Evolutionary conservation across 2,888 invertebrate species (phyloP), one percentile per base, ranked within the genome.

Genomic region (Drosophila gaucha): DNA sequence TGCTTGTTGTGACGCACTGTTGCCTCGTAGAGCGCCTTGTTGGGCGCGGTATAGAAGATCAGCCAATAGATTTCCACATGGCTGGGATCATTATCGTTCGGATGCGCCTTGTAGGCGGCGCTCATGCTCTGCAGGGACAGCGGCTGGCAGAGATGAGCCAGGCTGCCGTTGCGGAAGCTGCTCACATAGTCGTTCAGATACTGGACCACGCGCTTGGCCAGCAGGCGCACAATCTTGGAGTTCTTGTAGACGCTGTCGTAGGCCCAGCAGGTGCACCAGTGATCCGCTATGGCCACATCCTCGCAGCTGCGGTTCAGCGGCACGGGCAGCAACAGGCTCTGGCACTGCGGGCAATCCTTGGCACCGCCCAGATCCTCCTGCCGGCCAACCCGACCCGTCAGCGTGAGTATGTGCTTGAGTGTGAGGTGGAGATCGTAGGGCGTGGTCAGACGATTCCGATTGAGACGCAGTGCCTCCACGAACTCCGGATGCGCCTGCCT

Each of bases 391-490:
- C 92, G 92, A 0, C 93, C 92, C 0, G 94, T 93, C 36, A 94
- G 74, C 5, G 90, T 88, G 6, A 95, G 90, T 39, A 96, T 92
- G 71, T 96, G 94, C 44, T 94, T 91, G 0, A 96, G 90, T 0
- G 96, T 96, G 90, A 95, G 93, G 85, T 95, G 94, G 1, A 96
- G 88, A 86, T 97, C 96, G 78, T 94, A 96, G 0, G 96, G 96
- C 14, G 95, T 95, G 0, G 95, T 94, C 51, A 97, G 90, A 49
- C 94, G 93, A 78, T 94, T 93, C 46, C 93, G 93, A 88, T 97
- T 96, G 0, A 92, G 86, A 43, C 92, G 91, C 28, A 96, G 88
- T 30, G 94, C 93, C 22, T 92, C 91, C 8, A 93, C 93, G 74
- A 94, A 93, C 5, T 92, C 89, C 0, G 94, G 93, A 78, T 94